phyloP scores from a whole-genome alignment of 2,113 vertebrate species.

The Phasianus colchicus region DNA sequence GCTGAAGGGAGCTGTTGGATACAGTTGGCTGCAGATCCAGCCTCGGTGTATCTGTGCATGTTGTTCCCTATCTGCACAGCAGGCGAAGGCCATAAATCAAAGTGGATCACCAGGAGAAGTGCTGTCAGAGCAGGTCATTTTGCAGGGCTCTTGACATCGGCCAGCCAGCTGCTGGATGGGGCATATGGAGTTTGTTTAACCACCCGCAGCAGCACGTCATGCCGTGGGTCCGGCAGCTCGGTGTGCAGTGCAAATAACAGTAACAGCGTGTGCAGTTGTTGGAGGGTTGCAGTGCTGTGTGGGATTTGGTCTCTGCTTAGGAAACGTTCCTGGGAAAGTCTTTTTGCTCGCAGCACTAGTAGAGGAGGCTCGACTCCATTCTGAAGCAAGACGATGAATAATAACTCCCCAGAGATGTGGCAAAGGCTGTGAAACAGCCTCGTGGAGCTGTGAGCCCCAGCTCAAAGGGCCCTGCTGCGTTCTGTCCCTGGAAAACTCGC shows the following conservation, averaged over 20 bases:
- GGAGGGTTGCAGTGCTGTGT: not conserved
- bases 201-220: not conserved
- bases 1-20: not conserved
- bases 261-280: not conserved
- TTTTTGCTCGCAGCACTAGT: not conserved
- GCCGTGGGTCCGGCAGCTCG: not conserved
- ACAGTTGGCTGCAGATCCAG: not conserved
- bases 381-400: not conserved
- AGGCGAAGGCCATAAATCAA: not conserved
- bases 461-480: not conserved
- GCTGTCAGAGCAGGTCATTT: not conserved
- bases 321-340: conserved; percentile 30
- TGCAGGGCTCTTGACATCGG: not conserved
- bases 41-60: not conserved
- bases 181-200: not conserved
- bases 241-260: not conserved
- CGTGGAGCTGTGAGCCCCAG: not conserved
- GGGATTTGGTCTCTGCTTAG: conserved; percentile 10
- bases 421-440: not conserved
- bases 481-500: not conserved
- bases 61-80: not conserved
- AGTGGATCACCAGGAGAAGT: not conserved
- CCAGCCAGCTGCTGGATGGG: not conserved
- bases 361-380: not conserved
- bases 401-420: not conserved